phyloP scores from a whole-genome alignment of 2,888 invertebrate species.

The Spisula solida region DNA sequence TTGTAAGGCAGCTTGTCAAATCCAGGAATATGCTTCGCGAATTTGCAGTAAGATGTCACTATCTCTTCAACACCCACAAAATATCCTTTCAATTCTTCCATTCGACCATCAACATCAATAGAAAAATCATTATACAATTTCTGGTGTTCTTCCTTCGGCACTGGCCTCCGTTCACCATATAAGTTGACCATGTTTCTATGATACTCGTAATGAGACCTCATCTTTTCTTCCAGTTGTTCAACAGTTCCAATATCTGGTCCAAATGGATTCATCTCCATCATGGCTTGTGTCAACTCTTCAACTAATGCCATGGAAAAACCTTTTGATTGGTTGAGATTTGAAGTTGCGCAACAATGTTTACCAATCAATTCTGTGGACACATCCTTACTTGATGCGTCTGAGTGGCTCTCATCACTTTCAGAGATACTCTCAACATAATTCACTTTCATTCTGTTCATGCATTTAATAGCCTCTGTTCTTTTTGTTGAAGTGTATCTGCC shows the following conservation, averaged over 20 bases:
- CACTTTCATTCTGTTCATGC: constrained; percentile 57
- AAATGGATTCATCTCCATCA: constrained; percentile 63
- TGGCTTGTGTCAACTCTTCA: constrained; percentile 48
- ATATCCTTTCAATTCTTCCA: constrained; percentile 53
- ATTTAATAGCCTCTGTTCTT: constrained; percentile 64
- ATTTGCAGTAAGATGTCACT: constrained; percentile 62
- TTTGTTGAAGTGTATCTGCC: constrained; percentile 67
- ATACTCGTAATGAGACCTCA: constrained; percentile 55
- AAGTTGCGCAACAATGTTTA: constrained; percentile 21
- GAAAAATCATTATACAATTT: constrained; percentile 59
- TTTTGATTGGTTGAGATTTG: constrained; percentile 35
- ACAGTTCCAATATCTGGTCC: constrained; percentile 55
- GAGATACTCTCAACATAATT: not conserved
- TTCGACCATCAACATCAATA: constrained; percentile 66
- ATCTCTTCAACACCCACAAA: constrained; percentile 48
- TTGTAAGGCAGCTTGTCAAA: constrained; percentile 57
- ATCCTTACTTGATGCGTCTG: constrained; percentile 21
- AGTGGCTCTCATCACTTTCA: not conserved
- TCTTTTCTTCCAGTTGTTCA: constrained; percentile 49
- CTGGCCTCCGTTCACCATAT: constrained; percentile 60
- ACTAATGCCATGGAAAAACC: constrained; percentile 41
- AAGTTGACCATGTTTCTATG: constrained; percentile 56
- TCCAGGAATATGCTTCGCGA: constrained; percentile 67
- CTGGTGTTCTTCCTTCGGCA: constrained; percentile 65
- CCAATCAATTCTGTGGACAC: constrained; percentile 40